phyloP scores from a whole-genome alignment of 2,888 invertebrate species.

The Agrochola circellaris region DNA sequence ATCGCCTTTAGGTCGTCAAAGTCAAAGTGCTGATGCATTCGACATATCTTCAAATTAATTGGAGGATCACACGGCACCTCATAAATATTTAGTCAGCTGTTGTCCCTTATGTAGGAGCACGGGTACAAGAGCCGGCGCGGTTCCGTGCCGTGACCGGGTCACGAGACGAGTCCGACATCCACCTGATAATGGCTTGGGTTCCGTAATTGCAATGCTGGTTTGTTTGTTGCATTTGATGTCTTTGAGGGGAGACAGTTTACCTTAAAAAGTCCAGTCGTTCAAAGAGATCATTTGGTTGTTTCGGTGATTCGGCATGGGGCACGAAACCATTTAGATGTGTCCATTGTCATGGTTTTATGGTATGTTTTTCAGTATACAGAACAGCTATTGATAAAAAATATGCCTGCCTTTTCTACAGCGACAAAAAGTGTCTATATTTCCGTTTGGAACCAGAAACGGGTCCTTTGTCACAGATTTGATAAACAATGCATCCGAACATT shows the following conservation, averaged over 20 bases:
- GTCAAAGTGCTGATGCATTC: constrained; percentile 34
- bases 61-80: constrained; percentile 59
- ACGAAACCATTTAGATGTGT: neutral
- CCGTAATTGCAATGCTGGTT: constrained; percentile 29
- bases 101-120: constrained; percentile 65
- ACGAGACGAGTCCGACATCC: constrained; percentile 75
- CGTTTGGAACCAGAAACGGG: neutral
- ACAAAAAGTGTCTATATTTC: neutral
- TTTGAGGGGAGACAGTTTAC: neutral
- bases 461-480: neutral
- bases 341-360: neutral
- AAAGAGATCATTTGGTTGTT: neutral
- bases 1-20: constrained; percentile 24
- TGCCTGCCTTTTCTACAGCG: neutral
- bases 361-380: neutral
- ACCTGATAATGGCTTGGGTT: constrained; percentile 59
- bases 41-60: constrained; percentile 63
- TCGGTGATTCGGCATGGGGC: neutral
- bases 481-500: neutral
- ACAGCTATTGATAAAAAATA: neutral
- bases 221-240: neutral
- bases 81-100: constrained; percentile 65
- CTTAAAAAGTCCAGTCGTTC: neutral
- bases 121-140: constrained; percentile 61
- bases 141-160: constrained; percentile 87